These are phyloP conservation scores for Halesus radiatus DNA, from an alignment of 1,140 invertebrate species.

Conservation along the genomic window DNA sequence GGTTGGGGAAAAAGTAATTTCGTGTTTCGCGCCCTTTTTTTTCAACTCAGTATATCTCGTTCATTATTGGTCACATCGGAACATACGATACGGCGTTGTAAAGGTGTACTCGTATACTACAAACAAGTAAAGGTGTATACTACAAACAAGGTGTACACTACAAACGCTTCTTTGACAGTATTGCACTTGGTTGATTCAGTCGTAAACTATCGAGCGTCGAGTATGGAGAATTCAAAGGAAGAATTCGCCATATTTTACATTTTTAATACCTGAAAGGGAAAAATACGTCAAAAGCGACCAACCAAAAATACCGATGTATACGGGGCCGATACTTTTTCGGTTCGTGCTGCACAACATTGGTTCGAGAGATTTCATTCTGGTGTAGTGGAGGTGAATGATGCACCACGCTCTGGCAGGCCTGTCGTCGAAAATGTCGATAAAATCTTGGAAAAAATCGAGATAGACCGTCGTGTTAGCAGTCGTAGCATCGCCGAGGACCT, in stretches of 20 bases:
- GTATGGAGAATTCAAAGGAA: conserved; percentile 7
- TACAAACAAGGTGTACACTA: background rate
- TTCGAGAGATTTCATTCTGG: conserved; percentile 14
- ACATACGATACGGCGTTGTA: background rate
- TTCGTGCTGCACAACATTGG: conserved; percentile 21
- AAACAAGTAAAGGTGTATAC: background rate
- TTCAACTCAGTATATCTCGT: conserved; percentile 32
- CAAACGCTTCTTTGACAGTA: conserved; percentile 8
- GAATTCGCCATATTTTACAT: no score
- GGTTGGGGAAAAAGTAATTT: conserved; percentile 16
- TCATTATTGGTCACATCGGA: background rate
- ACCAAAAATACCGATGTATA: no score
- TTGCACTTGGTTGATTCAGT: background rate
- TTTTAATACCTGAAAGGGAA: no score
- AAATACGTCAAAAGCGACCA: no score
- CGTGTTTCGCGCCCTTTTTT: conserved; percentile 22
- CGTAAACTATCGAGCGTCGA: background rate
- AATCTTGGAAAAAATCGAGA: conserved; percentile 18
- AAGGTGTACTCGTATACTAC: background rate
- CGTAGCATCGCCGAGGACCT: background rate
- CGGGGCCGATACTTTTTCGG: conserved; percentile 17
- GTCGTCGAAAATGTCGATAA: conserved; percentile 21
- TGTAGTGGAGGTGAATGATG: conserved; percentile 22
- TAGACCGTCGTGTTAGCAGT: conserved; percentile 17
- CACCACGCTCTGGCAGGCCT: conserved; percentile 20